Evolutionary conservation across 2,113 vertebrate species (phyloP), one percentile per base, ranked within the genome.

Genomic region (Tyrannus savana): DNA sequence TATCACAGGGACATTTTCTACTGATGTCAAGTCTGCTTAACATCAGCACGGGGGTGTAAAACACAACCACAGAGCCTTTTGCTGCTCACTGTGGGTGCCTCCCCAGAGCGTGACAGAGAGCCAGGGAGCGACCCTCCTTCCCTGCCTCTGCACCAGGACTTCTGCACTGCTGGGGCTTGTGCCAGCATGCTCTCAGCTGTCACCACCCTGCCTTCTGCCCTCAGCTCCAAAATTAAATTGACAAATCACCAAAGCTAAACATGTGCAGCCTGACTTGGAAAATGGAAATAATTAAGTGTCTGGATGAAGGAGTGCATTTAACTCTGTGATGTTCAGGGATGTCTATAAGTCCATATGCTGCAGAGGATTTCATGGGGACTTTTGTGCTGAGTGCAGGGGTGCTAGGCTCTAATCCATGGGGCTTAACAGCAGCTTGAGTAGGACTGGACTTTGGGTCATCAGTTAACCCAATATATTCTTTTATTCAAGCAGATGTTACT

Each of bases 11-110:
- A 60, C 55, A 35, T 33, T 22, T 49, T 41, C 60, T 84, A 24
- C 72, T 19, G 23, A 33, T 72, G 72, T 82, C 72, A 82, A 77
- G 55, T 49, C 71, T 87, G 62, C 49, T 76, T 42, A 81, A n/a
- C 59, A 84, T 62, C 39, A 67, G 47, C 4, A 15, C 0, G 3
- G 35, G 63, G 41, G 59, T 1, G 47, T 35, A 80, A 72, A 90
- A 76, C 1, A 6, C 55, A 53, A 6, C n/a, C 2, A 12, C 7
- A 7, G 62, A 85, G 35, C 6, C 79, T 66, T 71, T 56, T 3
- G 1, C 42, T 21, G 7, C 3, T 2, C 81, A 31, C 69, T 0
- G 0, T n/a, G 47, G 24, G 8, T 8, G 42, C 0, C 3, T 4
- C 19, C 44, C 31, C 33, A 8, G 89, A 74, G 55, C 0, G 0